Evolutionary conservation across 2,797 vertebrate genomes (phyloP).

Genomic region (Artibeus lituratus): DNA sequence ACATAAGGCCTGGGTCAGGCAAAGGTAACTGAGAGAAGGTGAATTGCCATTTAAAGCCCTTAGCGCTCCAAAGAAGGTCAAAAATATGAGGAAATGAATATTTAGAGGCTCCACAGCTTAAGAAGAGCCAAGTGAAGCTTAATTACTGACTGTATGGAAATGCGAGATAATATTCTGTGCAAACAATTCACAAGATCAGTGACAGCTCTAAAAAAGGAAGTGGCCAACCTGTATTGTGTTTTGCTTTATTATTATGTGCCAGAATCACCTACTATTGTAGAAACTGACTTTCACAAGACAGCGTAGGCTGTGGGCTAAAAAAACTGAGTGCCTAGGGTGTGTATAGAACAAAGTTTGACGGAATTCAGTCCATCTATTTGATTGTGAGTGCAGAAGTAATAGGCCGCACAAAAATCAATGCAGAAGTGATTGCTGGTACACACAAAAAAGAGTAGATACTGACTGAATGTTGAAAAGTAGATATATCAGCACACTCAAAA

Average conservation of each 20-base stretch:
- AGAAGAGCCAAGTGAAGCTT: not conserved
- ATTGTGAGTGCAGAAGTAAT: not conserved
- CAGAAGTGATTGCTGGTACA: not conserved
- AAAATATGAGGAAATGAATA: not conserved
- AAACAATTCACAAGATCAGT: not conserved
- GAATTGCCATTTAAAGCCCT: not conserved
- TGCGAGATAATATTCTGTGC: not conserved
- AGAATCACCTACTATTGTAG: not conserved
- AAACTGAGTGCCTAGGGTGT: not conserved
- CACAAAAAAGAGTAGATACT: not conserved
- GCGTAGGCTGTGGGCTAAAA: not conserved
- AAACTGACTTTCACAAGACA: not conserved
- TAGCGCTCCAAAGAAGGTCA: not conserved
- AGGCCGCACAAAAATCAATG: not conserved
- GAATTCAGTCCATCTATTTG: not conserved
- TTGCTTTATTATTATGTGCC: not conserved
- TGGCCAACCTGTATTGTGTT: not conserved
- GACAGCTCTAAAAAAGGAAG: not conserved
- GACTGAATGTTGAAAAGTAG: not conserved
- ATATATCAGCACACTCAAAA: not conserved
- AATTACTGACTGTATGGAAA: not conserved
- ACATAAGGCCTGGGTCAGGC: not conserved
- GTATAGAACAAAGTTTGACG: not conserved
- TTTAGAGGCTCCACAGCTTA: not conserved
- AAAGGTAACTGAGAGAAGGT: not conserved